Base-by-base conservation (phyloP, 2,797 vertebrate species). In the Cuculus canorus region DNA sequence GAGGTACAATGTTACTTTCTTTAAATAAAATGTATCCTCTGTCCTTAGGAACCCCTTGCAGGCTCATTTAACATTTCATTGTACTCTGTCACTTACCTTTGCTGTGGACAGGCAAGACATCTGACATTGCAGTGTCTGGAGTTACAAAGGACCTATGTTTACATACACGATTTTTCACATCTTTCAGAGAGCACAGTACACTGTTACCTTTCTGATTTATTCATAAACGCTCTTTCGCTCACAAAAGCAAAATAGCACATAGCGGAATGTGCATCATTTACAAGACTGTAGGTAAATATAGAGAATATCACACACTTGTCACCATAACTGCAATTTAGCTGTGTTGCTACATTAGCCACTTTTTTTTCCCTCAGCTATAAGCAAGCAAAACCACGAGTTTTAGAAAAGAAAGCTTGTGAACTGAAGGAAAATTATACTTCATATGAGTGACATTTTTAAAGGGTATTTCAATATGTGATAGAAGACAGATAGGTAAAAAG, bases 1-100 rank as follows among this genome's bases (percentile, higher is more conserved):
- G 82, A 97, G 86, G 83, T 52, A 97, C 97, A 98, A 93, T 96
- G 93, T 94, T 92, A 97, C 97, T 96, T 98, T 98, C 97, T 98
- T 97, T 97, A 97, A 97, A 98, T 97, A 97, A 98, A 98, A 98
- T 97, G 94, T 78, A 97, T 98, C 95, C 97, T 97, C 97, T 97
- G 94, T 98, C 96, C 94, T 91, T 86, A 96, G 85, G 88, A 95
- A 92, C 96, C 77, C 76, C 30, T 79, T 68, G 50, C 90, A 95
- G 83, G n/a, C 72, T 96, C 92, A 83, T 80, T 96, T 97, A 89
- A 90, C 92, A 86, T 96, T 94, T 95, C 93, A 95, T 97, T 98
- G 96, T 97, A 84, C 87, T 97, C 88, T 80, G 63, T 96, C 94
- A 93, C 82, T 94, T 92, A 77, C 27, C 73, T 78, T 92, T 86